Percentiles rank a stretch among this genome's conserved stretches.
Conservation (phyloP, 2,888 invertebrate species). For the Serrognathus titanus region DNA sequence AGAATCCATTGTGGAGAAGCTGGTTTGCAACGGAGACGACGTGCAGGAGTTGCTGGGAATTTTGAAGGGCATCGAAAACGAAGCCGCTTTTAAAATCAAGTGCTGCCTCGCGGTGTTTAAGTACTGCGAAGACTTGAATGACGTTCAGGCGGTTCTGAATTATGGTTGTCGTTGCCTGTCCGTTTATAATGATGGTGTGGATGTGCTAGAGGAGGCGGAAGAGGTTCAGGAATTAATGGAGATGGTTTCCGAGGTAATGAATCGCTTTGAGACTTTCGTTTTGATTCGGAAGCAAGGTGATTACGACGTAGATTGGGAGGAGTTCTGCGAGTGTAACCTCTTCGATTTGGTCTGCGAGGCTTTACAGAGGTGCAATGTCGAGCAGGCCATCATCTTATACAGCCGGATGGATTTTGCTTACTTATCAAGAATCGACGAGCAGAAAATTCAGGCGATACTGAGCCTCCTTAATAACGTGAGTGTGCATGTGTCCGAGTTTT, state of each 20-base stretch:
- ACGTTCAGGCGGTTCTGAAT: conserved; percentile 30
- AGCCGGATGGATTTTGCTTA: conserved; percentile 29
- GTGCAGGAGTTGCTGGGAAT: conserved; percentile 43
- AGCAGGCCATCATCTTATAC: conserved; percentile 39
- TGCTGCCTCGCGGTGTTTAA: conserved; percentile 40
- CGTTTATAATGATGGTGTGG: background rate
- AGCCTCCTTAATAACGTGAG: conserved; percentile 31
- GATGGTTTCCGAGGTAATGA: conserved; percentile 26
- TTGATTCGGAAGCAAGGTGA: conserved; percentile 25
- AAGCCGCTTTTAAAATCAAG: conserved; percentile 47
- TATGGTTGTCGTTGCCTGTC: conserved; percentile 25
- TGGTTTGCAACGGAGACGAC: conserved; percentile 34
- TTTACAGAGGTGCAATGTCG: conserved; percentile 41
- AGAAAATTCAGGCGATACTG: conserved; percentile 30
- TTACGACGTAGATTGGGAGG: conserved; percentile 44
- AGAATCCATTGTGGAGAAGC: conserved; percentile 39
- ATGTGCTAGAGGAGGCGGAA: too few relatives aligned
- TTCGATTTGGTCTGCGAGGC: conserved; percentile 43
- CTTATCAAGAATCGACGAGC: conserved; percentile 24
- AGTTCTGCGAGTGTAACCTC: conserved; percentile 46
- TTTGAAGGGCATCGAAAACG: conserved; percentile 48
- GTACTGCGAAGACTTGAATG: conserved; percentile 22
- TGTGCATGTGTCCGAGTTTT: conserved; percentile 10
- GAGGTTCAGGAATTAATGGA: conserved; percentile 2
- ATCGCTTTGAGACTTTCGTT: conserved; percentile 48